Percentiles rank a stretch among this genome's conserved stretches.
phyloP scores from a whole-genome alignment of 2,113 vertebrate species.

The Seriola quinqueradiata region DNA sequence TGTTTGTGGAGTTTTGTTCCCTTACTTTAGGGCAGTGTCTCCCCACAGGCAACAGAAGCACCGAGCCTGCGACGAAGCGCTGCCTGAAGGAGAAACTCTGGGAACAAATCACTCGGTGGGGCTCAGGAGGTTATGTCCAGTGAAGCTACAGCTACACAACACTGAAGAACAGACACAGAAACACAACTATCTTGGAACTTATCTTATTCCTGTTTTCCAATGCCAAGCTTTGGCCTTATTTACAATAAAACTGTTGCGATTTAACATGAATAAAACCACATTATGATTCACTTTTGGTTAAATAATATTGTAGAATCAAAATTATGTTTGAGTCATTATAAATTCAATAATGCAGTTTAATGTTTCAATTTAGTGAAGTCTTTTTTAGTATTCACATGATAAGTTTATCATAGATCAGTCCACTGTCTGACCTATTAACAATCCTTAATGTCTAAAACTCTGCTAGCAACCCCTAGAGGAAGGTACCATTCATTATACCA shows the following conservation, averaged over 20 bases:
- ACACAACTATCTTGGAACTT: neutral
- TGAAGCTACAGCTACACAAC: neutral
- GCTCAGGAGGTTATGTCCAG: constrained; percentile 8
- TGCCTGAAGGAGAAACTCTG: neutral
- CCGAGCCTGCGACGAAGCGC: neutral
- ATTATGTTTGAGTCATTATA: too few species aligned
- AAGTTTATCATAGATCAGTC: too few species aligned
- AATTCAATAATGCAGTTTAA: too few species aligned
- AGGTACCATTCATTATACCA: neutral
- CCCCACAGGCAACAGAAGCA: neutral
- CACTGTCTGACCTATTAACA: neutral
- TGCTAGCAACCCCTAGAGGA: neutral
- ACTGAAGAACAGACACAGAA: neutral
- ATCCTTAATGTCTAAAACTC: neutral
- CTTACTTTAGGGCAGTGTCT: neutral
- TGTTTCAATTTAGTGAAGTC: too few species aligned
- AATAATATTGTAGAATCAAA: too few species aligned
- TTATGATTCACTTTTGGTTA: too few species aligned
- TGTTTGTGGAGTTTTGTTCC: neutral
- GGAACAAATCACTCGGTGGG: constrained; percentile 6
- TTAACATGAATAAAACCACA: too few species aligned
- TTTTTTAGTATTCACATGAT: too few species aligned
- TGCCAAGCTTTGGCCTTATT: too few species aligned
- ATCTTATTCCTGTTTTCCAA: too few species aligned
- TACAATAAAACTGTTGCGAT: too few species aligned